Percentiles rank a stretch among this genome's conserved stretches.
Conservation (phyloP, 2,113 vertebrate species). For the Aplodontia rufa region DNA sequence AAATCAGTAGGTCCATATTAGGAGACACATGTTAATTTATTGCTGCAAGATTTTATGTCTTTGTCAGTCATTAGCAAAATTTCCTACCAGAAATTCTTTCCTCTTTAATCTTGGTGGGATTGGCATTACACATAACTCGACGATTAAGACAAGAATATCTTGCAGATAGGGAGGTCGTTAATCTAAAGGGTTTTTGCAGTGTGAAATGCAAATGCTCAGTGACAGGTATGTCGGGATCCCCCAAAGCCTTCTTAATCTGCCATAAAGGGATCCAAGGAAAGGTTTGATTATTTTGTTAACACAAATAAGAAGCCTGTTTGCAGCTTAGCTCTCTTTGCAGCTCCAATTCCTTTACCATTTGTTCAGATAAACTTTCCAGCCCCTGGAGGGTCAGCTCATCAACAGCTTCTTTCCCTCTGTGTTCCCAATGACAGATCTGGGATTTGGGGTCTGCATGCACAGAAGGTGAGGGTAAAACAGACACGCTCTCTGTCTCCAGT, state of each 20-base stretch:
- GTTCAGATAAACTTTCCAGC: conserved; percentile 68
- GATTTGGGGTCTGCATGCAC: not conserved
- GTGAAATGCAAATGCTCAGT: conserved; percentile 69
- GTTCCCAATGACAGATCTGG: conserved; percentile 45
- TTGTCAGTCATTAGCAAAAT: conserved; percentile 66
- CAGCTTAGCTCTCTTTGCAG: conserved; percentile 30
- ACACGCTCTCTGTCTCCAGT: not conserved
- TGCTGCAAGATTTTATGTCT: conserved; percentile 69
- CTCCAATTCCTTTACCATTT: conserved; percentile 49
- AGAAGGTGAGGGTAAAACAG: not conserved
- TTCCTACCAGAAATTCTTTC: conserved; percentile 64
- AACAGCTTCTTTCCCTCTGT: conserved; percentile 36
- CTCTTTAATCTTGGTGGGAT: conserved; percentile 77
- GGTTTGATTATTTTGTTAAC: conserved; percentile 75
- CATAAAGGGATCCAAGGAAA: conserved; percentile 74
- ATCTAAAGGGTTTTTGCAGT: conserved; percentile 64
- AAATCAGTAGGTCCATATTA: conserved; percentile 73
- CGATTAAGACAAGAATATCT: conserved; percentile 71
- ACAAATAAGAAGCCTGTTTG: conserved; percentile 63
- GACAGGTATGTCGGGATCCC: conserved; percentile 75
- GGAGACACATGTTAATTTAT: conserved; percentile 69
- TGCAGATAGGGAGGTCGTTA: conserved; percentile 66
- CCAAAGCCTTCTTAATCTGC: conserved; percentile 76
- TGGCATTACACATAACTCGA: conserved; percentile 65
- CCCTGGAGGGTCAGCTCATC: conserved; percentile 59